Conservation (phyloP, 2,888 invertebrate genomes). For the Plutella xylostella region DNA sequence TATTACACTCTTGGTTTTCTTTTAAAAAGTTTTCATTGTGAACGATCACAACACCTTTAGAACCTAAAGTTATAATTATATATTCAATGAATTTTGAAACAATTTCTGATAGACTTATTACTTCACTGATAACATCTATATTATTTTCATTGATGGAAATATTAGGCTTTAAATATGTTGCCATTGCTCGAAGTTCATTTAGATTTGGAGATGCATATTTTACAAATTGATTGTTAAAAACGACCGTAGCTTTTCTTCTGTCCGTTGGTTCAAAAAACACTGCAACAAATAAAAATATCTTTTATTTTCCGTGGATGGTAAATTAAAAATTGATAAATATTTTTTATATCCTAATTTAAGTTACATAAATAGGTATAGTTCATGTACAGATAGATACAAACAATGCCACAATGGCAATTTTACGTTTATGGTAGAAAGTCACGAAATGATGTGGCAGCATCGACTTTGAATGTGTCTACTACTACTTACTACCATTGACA, state of each 20-base stretch:
- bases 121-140: slow-evolving; percentile 29
- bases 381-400: no score
- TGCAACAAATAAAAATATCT: slow-evolving; percentile 61
- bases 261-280: slow-evolving; percentile 95
- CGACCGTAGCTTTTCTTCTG: slow-evolving; percentile 77
- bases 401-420: no score
- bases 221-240: slow-evolving; percentile 60
- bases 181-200: slow-evolving; percentile 79
- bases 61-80: slow-evolving; percentile 73
- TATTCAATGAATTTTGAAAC: slow-evolving; percentile 64
- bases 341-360: no score
- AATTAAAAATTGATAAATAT: not conserved
- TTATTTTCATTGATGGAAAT: slow-evolving; percentile 22
- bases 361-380: no score
- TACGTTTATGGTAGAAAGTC: no score
- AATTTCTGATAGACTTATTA: slow-evolving; percentile 33
- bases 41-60: slow-evolving; percentile 53
- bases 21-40: not conserved
- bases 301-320: no score
- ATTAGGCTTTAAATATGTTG: slow-evolving; percentile 48
- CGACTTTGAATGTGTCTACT: no score
- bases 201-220: slow-evolving; percentile 84
- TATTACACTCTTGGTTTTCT: not conserved
- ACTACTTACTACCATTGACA: no score
- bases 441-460: no score